Conservation (phyloP, 2,888 invertebrate species). For the Drosophila affinis region DNA sequence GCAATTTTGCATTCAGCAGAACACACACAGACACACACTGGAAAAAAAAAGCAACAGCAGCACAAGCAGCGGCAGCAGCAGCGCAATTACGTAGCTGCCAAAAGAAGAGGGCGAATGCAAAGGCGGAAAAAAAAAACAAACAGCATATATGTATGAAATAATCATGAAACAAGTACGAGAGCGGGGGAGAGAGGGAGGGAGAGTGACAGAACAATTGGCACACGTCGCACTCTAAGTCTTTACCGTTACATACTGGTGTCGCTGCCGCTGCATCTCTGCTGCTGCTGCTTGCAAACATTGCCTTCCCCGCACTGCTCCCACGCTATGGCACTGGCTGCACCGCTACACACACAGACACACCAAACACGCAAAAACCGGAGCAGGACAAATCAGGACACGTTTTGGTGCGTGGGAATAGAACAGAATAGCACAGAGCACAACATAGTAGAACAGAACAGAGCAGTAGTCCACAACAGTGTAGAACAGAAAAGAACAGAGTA, state of each 20-base stretch:
- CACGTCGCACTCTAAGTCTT: neutral
- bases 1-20: conserved; percentile 13
- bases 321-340: neutral
- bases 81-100: conserved; percentile 17
- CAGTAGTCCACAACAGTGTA: conserved; percentile 22
- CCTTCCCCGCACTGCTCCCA: neutral
- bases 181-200: neutral
- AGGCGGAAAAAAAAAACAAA: conserved; percentile 12
- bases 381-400: conserved; percentile 24
- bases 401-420: conserved; percentile 11
- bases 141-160: neutral
- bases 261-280: neutral
- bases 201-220: neutral
- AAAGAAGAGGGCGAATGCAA: conserved; percentile 14
- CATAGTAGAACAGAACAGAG: neutral
- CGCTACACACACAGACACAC: neutral
- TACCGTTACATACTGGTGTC: conserved; percentile 1
- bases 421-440: neutral
- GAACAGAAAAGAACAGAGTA: conserved; percentile 10
- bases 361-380: conserved; percentile 16
- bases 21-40: conserved; percentile 29
- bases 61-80: conserved; percentile 22
- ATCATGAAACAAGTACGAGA: neutral
- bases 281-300: neutral
- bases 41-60: conserved; percentile 18